Evolutionary conservation across 35 echinoderm and acorn worm genomes (phyloP).

Genomic region (Amphiura filiformis): DNA sequence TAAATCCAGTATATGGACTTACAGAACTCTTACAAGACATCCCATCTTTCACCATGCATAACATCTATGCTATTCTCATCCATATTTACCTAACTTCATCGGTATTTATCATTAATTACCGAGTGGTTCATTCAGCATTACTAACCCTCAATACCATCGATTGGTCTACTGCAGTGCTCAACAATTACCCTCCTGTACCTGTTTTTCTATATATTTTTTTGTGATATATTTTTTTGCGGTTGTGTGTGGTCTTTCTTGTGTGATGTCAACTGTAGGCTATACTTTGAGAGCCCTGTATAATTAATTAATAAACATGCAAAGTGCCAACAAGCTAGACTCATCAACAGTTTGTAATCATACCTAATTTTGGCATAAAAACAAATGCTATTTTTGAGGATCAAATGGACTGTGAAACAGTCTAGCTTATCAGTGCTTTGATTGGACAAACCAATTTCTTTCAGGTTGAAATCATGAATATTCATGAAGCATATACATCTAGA

Average conservation of each 20-base stretch:
- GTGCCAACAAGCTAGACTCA: background rate
- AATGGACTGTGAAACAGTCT: background rate
- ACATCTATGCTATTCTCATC: too few relatives aligned
- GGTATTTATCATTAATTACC: background rate
- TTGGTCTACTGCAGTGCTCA: constrained; percentile 1
- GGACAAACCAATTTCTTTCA: background rate
- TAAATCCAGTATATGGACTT: too few relatives aligned
- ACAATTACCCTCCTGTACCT: background rate
- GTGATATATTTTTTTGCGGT: background rate
- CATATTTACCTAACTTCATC: too few relatives aligned
- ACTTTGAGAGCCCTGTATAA: constrained; percentile 5
- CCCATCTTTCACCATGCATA: too few relatives aligned
- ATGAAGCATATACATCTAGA: background rate
- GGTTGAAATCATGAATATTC: background rate
- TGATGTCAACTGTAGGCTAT: constrained; percentile 5
- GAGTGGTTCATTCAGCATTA: background rate
- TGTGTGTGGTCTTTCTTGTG: background rate
- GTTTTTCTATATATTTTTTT: background rate
- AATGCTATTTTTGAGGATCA: too few relatives aligned
- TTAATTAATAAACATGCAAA: background rate
- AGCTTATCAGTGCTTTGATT: background rate
- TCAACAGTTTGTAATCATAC: background rate
- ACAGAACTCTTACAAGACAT: too few relatives aligned
- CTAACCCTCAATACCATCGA: background rate
- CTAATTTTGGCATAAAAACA: background rate